Conservation (phyloP, 2,113 vertebrate genomes). For the Picathartes gymnocephalus region DNA sequence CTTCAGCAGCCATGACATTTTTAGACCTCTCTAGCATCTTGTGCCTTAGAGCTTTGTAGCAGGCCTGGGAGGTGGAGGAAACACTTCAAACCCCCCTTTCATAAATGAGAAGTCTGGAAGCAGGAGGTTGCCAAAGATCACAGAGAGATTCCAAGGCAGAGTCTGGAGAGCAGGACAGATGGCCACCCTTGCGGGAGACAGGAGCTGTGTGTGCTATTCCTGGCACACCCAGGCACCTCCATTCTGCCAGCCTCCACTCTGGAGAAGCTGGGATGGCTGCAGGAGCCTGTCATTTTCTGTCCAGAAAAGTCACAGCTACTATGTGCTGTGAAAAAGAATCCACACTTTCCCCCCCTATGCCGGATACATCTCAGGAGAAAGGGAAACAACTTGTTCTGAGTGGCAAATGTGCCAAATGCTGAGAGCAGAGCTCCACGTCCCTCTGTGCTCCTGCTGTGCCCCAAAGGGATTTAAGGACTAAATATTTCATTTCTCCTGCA, state of each 20-base stretch:
- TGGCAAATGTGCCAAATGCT: background rate
- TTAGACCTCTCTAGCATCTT: background rate
- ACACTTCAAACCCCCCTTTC: background rate
- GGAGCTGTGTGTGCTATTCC: background rate
- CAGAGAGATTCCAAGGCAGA: background rate
- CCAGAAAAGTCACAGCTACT: background rate
- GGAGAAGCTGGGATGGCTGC: background rate
- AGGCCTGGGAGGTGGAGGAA: background rate
- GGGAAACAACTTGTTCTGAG: background rate
- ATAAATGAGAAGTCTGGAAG: background rate
- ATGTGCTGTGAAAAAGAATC: background rate
- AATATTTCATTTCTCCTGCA: background rate
- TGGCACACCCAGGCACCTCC: background rate
- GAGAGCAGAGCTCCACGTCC: background rate
- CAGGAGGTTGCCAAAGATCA: constrained; percentile 6
- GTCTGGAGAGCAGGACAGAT: background rate
- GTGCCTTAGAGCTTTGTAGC: background rate
- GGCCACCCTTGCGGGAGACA: background rate
- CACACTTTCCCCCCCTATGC: background rate
- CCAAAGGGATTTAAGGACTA: background rate
- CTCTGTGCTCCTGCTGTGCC: background rate
- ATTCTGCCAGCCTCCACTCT: background rate
- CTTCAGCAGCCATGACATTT: background rate
- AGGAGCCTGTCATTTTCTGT: background rate
- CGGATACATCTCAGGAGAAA: background rate